phyloP scores from a whole-genome alignment of 2,113 vertebrate genomes.

The Meleagris gallopavo region DNA sequence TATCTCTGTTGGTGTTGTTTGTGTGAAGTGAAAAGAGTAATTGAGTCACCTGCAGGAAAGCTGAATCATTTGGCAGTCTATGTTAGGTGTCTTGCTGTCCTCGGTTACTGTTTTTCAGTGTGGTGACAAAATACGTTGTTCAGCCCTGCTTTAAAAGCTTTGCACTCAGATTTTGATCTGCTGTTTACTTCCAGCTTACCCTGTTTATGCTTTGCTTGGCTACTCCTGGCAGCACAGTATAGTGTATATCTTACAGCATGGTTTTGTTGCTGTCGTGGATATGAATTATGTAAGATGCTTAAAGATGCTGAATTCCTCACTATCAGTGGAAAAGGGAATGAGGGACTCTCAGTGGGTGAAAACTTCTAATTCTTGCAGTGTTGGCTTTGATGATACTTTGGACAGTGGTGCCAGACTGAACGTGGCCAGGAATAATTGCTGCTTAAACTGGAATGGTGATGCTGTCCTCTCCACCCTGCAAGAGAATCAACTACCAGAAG shows the following conservation, averaged over 20 bases:
- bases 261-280: neutral
- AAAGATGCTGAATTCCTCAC: neutral
- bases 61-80: slow-evolving; percentile 9
- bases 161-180: neutral
- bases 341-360: neutral
- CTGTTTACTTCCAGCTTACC: neutral
- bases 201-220: neutral
- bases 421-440: neutral
- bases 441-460: neutral
- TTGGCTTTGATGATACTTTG: neutral
- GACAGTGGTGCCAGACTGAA: neutral
- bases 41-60: slow-evolving; percentile 60
- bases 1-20: neutral
- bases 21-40: slow-evolving; percentile 58
- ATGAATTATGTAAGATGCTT: neutral
- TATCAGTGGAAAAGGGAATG: neutral
- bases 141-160: neutral
- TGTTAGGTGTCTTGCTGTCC: neutral
- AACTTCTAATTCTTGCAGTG: neutral
- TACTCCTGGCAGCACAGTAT: neutral
- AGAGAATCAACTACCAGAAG: neutral
- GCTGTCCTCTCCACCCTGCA: neutral
- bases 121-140: neutral
- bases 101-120: neutral
- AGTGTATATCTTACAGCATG: neutral